Evolutionary conservation across 1,140 invertebrate species (phyloP).

Genomic region (Scylla paramamosain): DNA sequence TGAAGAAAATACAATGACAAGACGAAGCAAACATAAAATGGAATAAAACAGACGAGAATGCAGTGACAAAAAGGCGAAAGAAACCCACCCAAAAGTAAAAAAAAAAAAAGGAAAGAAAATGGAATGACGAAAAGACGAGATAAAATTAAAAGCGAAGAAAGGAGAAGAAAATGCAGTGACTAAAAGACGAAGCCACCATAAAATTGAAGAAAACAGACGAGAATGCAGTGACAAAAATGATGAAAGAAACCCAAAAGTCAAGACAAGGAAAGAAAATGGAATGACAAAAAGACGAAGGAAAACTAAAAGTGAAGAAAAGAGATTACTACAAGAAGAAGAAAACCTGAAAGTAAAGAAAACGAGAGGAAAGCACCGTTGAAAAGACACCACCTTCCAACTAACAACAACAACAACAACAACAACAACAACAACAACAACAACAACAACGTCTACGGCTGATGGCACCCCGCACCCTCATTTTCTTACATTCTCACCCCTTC

Average conservation of each 20-base stretch:
- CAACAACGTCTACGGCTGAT: not conserved
- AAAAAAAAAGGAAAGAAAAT: not conserved
- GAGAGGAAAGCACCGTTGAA: not conserved
- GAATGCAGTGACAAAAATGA: not conserved
- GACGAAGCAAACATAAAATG: no score
- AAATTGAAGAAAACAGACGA: no score
- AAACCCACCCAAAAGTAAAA: not conserved
- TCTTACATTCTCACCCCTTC: not conserved
- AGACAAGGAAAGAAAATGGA: not conserved
- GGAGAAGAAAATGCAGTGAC: no score
- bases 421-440: no score
- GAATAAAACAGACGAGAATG: not conserved
- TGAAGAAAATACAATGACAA: not conserved
- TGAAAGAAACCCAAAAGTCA: not conserved
- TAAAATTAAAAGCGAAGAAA: no score
- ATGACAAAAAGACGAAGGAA: not conserved
- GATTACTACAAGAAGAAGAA: not conserved
- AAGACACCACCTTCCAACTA: not conserved
- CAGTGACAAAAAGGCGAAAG: not conserved
- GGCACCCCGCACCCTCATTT: not conserved
- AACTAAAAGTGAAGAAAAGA: not conserved
- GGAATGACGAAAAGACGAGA: no score
- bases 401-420: not conserved
- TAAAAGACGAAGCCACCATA: no score
- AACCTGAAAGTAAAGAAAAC: not conserved